phyloP scores from a whole-genome alignment of 1,140 invertebrate genomes.

The Scaptomyza montana region DNA sequence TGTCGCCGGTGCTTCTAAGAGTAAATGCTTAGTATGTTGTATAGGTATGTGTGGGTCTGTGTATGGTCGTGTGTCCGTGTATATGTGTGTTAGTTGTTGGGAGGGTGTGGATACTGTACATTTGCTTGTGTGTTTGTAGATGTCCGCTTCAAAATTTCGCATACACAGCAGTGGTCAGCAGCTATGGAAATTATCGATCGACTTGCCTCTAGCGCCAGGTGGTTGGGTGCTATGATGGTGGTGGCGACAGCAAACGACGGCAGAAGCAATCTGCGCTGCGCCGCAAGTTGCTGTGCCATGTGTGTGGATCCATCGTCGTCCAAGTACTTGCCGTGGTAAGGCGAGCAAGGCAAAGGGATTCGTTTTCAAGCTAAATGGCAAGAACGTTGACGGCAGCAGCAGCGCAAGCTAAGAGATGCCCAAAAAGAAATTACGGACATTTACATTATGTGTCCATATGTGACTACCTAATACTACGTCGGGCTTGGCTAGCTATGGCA shows the following conservation, averaged over 20 bases:
- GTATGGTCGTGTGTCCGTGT: conserved; percentile 25
- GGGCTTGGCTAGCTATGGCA: conserved; percentile 28
- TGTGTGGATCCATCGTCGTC: conserved; percentile 57
- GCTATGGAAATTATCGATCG: conserved; percentile 84
- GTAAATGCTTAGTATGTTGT: conserved; percentile 55
- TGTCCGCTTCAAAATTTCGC: conserved; percentile 83
- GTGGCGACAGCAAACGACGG: conserved; percentile 64
- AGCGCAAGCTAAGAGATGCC: conserved; percentile 77
- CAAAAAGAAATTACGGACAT: conserved; percentile 83
- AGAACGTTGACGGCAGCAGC: conserved; percentile 61
- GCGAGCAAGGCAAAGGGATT: conserved; percentile 47
- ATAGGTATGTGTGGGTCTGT: conserved; percentile 36
- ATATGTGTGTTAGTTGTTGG: conserved; percentile 43
- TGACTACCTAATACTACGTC: conserved; percentile 48
- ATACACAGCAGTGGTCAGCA: conserved; percentile 84
- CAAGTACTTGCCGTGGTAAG: conserved; percentile 37
- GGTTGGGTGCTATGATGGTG: conserved; percentile 79
- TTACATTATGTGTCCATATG: conserved; percentile 81
- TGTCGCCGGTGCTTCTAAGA: conserved; percentile 70
- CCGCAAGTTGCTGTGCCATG: conserved; percentile 63
- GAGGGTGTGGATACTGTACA: conserved; percentile 64
- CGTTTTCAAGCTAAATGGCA: conserved; percentile 78
- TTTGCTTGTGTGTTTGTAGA: conserved; percentile 74
- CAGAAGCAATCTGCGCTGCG: conserved; percentile 78
- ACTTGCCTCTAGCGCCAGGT: conserved; percentile 82